Percentiles rank a stretch among this genome's conserved stretches.
phyloP scores from a whole-genome alignment of 2,888 invertebrate species.

The Mylabris sibirica region DNA sequence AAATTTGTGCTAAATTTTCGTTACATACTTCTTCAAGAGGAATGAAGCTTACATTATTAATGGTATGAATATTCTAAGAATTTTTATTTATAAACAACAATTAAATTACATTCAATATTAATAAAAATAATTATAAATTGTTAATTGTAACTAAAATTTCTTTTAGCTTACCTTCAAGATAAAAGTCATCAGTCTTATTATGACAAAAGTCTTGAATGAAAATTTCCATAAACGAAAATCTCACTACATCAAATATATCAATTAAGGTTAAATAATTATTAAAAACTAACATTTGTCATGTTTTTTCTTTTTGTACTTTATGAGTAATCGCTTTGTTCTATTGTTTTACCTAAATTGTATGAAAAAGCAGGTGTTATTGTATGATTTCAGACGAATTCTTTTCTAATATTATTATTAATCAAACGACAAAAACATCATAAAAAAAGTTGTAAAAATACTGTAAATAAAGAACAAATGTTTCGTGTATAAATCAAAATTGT shows the following conservation, averaged over 20 bases:
- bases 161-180: neutral
- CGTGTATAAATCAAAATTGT: neutral
- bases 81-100: slow-evolving; percentile 22
- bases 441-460: too few relatives aligned
- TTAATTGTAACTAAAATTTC: neutral
- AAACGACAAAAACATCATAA: too few relatives aligned
- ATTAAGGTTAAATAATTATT: neutral
- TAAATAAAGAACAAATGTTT: too few relatives aligned
- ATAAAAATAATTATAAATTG: too few relatives aligned
- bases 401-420: too few relatives aligned
- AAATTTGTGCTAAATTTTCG: slow-evolving; percentile 28
- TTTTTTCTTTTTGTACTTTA: neutral
- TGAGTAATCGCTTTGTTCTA: neutral
- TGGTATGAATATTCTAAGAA: slow-evolving; percentile 38
- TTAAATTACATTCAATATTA: slow-evolving; percentile 4
- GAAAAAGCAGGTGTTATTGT: neutral
- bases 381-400: neutral
- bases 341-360: neutral
- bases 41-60: slow-evolving; percentile 47
- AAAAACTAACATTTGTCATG: neutral
- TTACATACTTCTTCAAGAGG: slow-evolving; percentile 36
- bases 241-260: neutral
- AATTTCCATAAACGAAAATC: neutral
- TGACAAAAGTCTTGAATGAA: neutral
- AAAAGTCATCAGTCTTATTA: slow-evolving; percentile 9